Percentiles rank a stretch among this genome's conserved stretches.
Conservation (phyloP, 2,888 invertebrate species). For the Protodeltote pygarga region DNA sequence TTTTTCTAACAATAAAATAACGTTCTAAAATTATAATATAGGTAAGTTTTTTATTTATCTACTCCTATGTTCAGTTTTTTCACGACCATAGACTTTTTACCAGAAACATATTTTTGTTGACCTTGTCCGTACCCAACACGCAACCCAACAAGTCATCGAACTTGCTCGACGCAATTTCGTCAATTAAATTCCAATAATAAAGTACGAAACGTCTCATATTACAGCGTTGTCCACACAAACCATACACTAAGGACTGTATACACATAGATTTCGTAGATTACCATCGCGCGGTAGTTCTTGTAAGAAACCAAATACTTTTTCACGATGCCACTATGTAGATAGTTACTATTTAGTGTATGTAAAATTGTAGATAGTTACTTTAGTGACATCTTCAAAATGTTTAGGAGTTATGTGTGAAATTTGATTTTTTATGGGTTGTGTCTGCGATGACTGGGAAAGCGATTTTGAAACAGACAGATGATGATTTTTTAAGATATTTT, state of each 20-base stretch:
- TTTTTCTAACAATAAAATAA: no score
- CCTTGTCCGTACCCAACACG: no score
- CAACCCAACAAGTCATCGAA: background rate
- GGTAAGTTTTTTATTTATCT: no score
- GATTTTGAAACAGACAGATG: no score
- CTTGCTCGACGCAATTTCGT: slow-evolving; percentile 6
- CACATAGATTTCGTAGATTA: slow-evolving; percentile 59
- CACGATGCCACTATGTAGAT: slow-evolving; percentile 49
- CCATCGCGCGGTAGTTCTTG: slow-evolving; percentile 65
- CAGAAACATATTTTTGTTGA: no score
- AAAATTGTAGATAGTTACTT: no score
- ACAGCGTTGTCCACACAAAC: slow-evolving; percentile 72
- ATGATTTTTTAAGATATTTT: no score
- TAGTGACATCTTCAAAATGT: slow-evolving; percentile 42
- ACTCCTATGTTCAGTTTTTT: no score
- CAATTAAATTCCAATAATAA: slow-evolving; percentile 38
- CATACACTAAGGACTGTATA: slow-evolving; percentile 50
- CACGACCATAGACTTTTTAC: no score
- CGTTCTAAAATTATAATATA: no score
- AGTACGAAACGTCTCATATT: slow-evolving; percentile 69
- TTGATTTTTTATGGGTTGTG: slow-evolving; percentile 2
- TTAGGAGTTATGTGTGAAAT: slow-evolving; percentile 13
- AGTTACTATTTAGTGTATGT: slow-evolving; percentile 43
- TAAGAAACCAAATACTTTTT: slow-evolving; percentile 65
- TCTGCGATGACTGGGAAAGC: no score